Evolutionary conservation across 2,888 invertebrate species (phyloP), one percentile per base, ranked within the genome.

Genomic region (Dicranocentrus wangi): DNA sequence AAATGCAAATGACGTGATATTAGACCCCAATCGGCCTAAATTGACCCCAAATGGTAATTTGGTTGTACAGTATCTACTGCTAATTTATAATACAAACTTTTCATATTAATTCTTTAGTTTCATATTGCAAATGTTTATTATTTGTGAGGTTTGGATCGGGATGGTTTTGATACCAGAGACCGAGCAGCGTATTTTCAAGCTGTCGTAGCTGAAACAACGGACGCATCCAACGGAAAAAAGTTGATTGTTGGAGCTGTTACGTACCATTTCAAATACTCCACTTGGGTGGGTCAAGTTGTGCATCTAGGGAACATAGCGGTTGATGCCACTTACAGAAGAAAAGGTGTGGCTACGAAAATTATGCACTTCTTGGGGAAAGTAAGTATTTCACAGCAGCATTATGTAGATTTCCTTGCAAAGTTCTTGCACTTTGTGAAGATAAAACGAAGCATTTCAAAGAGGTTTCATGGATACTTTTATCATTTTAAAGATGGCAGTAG

Each of bases 241-340:
- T 87, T 51, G 84, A 87, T 83, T 58, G 79, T 86, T 3, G 97
- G 95, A 0, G 96, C 94, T 88, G 92, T 94, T 0, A 88, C 97
- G 21, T 96, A 93, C 89, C 96, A 93, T 89, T 92, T 92, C 80
- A 92, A 92, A 0, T 97, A 96, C 89, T 96, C 95, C 1, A 95
- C 97, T 0, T 96, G 95, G 95, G 90, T 92, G 85, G 97, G 83
- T 13, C 77, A 71, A 63, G 90, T 92, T 0, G 90, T 95, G 87
- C 93, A 94, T 89, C 90, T 98, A 80, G 96, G 97, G 89, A 97
- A 97, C 88, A 88, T 98, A 43, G 96, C 94, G 88, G 93, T 97
- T 1, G 91, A 92, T 19, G 91, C 91, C 0, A 88, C 89, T 0
- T 91, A 91, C 88, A 90, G 96, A 21, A 89, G 91, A 1, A 89